A percentile compares a stretch with the other conserved stretches of the same genome.
These are phyloP conservation scores for Pantherophis alleghaniensis DNA, from an alignment of 2,797 vertebrate species.

Conservation along the genomic window DNA sequence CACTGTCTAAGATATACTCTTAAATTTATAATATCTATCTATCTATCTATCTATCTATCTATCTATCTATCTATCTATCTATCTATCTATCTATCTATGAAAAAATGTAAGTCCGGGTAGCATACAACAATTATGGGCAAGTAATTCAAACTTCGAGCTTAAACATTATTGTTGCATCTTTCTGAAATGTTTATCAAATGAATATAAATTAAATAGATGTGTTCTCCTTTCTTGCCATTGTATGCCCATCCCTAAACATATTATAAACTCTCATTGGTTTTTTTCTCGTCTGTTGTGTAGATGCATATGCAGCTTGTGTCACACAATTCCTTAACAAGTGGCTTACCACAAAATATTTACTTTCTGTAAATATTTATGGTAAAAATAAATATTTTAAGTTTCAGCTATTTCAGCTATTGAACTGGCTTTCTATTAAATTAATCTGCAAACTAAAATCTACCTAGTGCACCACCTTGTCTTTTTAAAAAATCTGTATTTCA, in stretches of 20 bases:
- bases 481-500: not conserved
- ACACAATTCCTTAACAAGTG: not conserved
- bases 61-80: too few species aligned
- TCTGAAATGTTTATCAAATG: not conserved
- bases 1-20: not conserved
- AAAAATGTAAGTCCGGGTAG: not conserved
- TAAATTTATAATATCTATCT: not conserved
- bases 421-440: not conserved
- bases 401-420: not conserved
- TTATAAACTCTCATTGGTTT: not conserved
- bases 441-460: not conserved
- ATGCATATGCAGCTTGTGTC: not conserved
- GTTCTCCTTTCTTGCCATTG: not conserved
- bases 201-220: not conserved
- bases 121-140: not conserved
- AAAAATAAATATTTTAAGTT: not conserved
- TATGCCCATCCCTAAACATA: not conserved
- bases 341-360: not conserved
- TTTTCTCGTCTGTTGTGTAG: not conserved
- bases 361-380: not conserved
- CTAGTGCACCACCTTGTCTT: not conserved
- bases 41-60: too few species aligned
- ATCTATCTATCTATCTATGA: not conserved
- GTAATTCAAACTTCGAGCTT: not conserved
- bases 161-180: not conserved